Evolutionary conservation across 2,797 vertebrate species (phyloP), one percentile per base, ranked within the genome.

Genomic region (Amniataba percoides): DNA sequence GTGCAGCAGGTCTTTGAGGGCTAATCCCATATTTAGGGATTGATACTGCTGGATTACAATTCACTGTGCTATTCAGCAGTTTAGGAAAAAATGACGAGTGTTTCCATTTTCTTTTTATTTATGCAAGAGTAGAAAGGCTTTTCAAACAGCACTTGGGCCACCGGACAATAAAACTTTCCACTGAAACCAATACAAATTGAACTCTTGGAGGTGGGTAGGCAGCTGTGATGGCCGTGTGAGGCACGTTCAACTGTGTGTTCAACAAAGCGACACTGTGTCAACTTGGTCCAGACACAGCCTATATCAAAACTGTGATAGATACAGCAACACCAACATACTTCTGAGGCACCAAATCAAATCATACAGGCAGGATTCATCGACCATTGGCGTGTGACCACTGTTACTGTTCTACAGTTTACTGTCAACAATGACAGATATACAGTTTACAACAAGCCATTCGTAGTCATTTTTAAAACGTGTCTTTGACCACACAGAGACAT

Each of bases 101-200:
- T 80, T 88, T 84, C 65, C 60, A 83, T 63, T 78, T 81, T 58
- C 14, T 39, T 71, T 77, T 70, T 69, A 74, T 81, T 86, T 69
- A 71, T 60, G 52, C 71, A 21, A 70, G 56, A 45, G 27, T 14
- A 62, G 57, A 71, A 71, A 77, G 51, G 40, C 13, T 53, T 80
- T 75, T 73, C 8, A 81, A 79, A 45, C 31, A 11, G 52, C n/a
- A 61, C 74, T 82, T 59, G 42, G 61, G 45, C 52, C 70, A 71
- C 39, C 1, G 9, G 36, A 78, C 70, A 85, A 78, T 63, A 55
- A 76, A 78, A 81, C 60, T 86, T 84, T 86, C 80, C 68, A 80
- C 49, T 60, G 69, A 80, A 58, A 79, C 46, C 19, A 34, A 65
- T 25, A 77, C 73, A 79, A 83, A 71, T 25, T 71, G 64, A 79